Evolutionary conservation across 2,888 invertebrate species (phyloP), one percentile per base, ranked within the genome.

Genomic region (Dryocosmus kuriphilus): DNA sequence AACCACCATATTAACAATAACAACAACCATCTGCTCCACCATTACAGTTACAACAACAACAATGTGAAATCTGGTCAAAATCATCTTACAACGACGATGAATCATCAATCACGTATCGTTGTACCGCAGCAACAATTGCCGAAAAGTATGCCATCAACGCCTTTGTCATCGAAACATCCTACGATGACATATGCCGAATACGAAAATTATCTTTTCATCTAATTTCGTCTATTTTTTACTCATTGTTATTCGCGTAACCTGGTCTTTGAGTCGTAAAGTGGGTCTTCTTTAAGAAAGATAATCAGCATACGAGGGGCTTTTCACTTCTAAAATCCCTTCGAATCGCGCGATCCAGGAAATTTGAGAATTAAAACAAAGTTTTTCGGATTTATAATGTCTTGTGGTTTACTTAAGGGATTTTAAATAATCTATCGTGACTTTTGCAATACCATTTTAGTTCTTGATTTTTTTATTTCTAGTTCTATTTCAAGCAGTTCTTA

Each of bases 201-300:
- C 86, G 94, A 95, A 87, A 94, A 95, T 90, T 95, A 94, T 89
- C 94, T 95, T 87, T 95, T 94, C 88, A 95, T 95, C 87, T 95
- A 90, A 93, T 76, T 65, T 30, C 3, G 22, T 57, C 14, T 57
- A 24, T 24, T 57, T 57, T 0, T 57, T 8, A 30, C 30, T 51
- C 30, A 14, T 71, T 51, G 22, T n/a, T 35, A n/a, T 35, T 32
- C 32, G 5, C 22, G 1, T 57, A 57, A 27, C 57, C 9, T 19
- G 46, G 46, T 51, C 46, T 2, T 19, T 4, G 3, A 4, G 14
- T 5, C 19, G 46, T 46, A 46, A 46, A 46, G 19, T 46, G 24
- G 57, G n/a, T 57, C 57, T 24, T 24, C 24, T n/a, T 9, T 55
- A 7, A 55, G 19, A 22, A 57, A 57, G 8, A 57, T 9, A 11